Evolutionary conservation across 2,797 vertebrate species (phyloP), one percentile per base, ranked within the genome.

Genomic region (Premnoplex brunnescens): DNA sequence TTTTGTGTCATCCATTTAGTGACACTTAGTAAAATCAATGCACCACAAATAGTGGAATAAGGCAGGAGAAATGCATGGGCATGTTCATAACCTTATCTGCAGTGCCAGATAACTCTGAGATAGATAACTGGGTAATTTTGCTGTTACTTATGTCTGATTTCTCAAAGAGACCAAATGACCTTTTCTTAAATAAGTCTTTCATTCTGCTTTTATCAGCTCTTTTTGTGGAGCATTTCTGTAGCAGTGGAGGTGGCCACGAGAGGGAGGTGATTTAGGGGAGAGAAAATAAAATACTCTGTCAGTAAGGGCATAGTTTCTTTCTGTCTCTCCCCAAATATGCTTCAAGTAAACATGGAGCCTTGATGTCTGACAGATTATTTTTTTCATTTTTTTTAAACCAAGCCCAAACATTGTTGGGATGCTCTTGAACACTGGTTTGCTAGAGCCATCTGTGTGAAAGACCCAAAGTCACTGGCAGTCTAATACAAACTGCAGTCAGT

Each of bases 1-100:
- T 89, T 95, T 88, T 76, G 52, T 93, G 91, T 91, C 67, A 46
- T 96, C 56, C 14, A 4, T 80, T 74, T 89, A 91, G 75, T 82
- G 95, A 82, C 58, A 52, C 48, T 94, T 85, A 39, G 58, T 79
- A 78, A 91, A 87, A 91, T 86, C 73, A 63, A 22, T 91, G 81
- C 22, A 24, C 43, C 17, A 51, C 72, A 23, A 59, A 69, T 19
- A 68, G 52, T 56, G 15, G 67, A 96, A 72, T 81, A 88, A 79
- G 55, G 63, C 46, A 37, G 51, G 69, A 73, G 71, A 81, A 75
- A 63, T 68, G 9, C 49, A 72, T 37, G 51, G 89, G 37, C 34
- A 5, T 18, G 5, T 7, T 34, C 10, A 1, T 60, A 69, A 63
- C 73, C 43, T 1, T 77, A 56, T 52, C 56, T 89, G 28, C 66